Evolutionary conservation across 2,113 vertebrate genomes (phyloP), one percentile per base, ranked within the genome.

Genomic region (Mus pahari): DNA sequence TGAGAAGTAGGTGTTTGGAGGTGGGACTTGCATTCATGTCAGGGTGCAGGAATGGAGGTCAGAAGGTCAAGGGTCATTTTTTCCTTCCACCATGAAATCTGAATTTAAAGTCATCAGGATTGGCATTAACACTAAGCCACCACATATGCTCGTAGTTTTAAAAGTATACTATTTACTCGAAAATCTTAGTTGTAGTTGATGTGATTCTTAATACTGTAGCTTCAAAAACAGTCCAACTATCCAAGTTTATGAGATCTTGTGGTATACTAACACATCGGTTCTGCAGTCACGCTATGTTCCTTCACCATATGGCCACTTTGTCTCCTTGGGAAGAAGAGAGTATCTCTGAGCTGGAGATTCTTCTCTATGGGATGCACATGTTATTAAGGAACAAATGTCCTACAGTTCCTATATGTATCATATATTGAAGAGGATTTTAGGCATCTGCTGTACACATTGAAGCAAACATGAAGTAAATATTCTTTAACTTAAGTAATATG

Each of bases 351-450:
- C 48, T 13, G 42, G 7, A 13, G 24, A 66, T 91, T 97, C 16
- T 39, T 42, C 45, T 89, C n/a, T 91, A 3, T 8, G 77, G 3
- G 24, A 31, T 24, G 39, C 16, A 91, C 17, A 13, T 62, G 7
- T 92, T 64, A 36, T 45, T 75, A 50, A 42, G 20, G 0, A 58
- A 75, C 55, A 2, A 90, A 19, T 50, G 22, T 89, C 39, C 77
- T 62, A 36, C 66, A 79, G 5, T 91, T 79, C 6, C 86, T 81
- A 17, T 78, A 39, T 73, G 33, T 53, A 79, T 45, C 68, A 0
- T 66, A 48, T 73, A 78, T 77, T 88, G 8, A 78, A 96, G 36
- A 96, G 9, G 7, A 45, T 33, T 90, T 92, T 90, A 62, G 4
- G 53, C 77, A 94, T 94, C 26, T 95, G 62, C 28, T 33, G 1